These are phyloP conservation scores for Phlogophora meticulosa DNA, from an alignment of 2,888 invertebrate genomes.

Conservation along the genomic window DNA sequence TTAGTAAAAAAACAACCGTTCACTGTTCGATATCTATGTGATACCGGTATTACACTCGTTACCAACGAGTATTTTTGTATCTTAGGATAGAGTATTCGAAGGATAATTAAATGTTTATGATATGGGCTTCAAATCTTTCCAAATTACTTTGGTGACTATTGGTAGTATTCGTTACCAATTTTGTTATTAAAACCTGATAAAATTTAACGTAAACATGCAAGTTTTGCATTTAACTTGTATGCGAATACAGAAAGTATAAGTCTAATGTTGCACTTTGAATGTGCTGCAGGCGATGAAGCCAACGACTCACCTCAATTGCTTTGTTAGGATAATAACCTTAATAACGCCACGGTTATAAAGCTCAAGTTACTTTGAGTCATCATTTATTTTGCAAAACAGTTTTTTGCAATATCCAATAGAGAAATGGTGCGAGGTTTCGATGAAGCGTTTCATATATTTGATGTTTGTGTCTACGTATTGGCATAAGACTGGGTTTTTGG, in stretches of 20 bases:
- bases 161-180: not conserved
- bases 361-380: constrained; percentile 59
- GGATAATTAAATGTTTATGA: not conserved
- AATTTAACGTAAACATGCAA: not conserved
- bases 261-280: constrained; percentile 33
- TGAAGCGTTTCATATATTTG: not conserved
- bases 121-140: not conserved
- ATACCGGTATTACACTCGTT: constrained; percentile 10
- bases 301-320: constrained; percentile 55
- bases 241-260: constrained; percentile 10
- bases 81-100: not conserved
- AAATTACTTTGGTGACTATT: not conserved
- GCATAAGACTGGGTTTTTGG: constrained; percentile 2
- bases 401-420: constrained; percentile 22
- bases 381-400: constrained; percentile 46
- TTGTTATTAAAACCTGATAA: not conserved
- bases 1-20: constrained; percentile 23
- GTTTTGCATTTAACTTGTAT: constrained; percentile 11
- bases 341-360: constrained; percentile 50
- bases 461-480: constrained; percentile 10
- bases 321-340: constrained; percentile 54
- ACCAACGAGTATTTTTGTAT: not conserved
- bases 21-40: constrained; percentile 7
- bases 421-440: constrained; percentile 3
- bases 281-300: constrained; percentile 31